Evolutionary conservation across 35 echinoderm and acorn worm genomes (phyloP), one percentile per base, ranked within the genome.

Genomic region (Amphiura filiformis): DNA sequence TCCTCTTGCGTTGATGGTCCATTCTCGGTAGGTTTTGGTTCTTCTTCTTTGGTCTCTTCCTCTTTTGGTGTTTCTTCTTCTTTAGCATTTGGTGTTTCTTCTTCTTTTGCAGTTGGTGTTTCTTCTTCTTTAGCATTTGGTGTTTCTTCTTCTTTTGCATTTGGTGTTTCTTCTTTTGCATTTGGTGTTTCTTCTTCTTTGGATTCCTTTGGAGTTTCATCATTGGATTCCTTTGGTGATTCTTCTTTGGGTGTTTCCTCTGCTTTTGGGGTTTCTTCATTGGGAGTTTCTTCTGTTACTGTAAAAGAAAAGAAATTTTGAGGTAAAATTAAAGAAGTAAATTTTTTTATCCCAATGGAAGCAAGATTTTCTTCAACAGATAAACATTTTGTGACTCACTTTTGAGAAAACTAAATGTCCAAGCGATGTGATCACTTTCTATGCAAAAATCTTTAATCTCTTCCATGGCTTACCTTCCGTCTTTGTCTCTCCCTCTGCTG

Each of bases 401-500:
- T 22, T 20, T 32, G 31, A 23, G 31, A 12, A 39, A 31, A 42
- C 75, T 87, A 23, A 30, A 31, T 78, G 1, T 14, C 76, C 61
- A 34, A 30, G 65, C 26, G 31, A 38, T 36, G 35, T 37, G 37
- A 40, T 78, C 35, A 38, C 38, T 80, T 15, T n/a, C 12, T 3
- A 37, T 80, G 17, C 17, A 80, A 80, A 9, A 13, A 34, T 36
- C 15, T 80, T 36, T 80, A 18, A 12, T 9, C 17, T 33, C 35
- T 12, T 80, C 34, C 13, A 80, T 80, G 3, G 17, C 38, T 9
- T 39, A 32, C 11, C 89, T 41, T 86, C 85, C 39, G 91, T 87
- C 39, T 86, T 87, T 36, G 82, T 88, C 32, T 89, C 86, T 77
- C 57, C 83, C 28, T 52, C 84, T 57, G 64, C 82, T 39, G 31